A percentile compares a stretch with the other conserved stretches of the same genome.
Evolutionary conservation across 2,797 vertebrate genomes (phyloP).

Genomic region (Scleropages formosus): DNA sequence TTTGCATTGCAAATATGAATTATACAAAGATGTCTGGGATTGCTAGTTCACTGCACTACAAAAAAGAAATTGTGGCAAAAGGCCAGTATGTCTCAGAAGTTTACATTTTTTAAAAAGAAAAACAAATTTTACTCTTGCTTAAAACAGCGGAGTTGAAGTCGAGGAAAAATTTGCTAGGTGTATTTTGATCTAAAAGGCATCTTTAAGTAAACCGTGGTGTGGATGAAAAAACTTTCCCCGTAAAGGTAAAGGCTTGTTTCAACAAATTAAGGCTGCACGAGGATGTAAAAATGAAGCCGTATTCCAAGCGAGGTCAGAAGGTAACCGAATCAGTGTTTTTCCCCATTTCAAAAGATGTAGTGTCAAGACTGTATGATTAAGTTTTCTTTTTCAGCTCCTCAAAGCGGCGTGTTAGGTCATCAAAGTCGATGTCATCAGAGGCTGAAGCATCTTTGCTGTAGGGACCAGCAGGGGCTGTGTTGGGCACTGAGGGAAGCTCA

Average conservation of each 20-base stretch:
- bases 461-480: constrained; percentile 84
- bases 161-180: too few relatives aligned
- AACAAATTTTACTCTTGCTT: too few relatives aligned
- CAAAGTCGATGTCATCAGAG: constrained; percentile 96
- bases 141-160: too few relatives aligned
- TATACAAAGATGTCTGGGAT: neutral
- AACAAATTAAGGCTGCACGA: neutral
- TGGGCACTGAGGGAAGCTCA: constrained; percentile 91
- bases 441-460: constrained; percentile 71
- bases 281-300: constrained; percentile 34
- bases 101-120: neutral
- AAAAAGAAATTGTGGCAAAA: neutral
- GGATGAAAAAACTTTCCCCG: neutral
- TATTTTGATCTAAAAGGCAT: too few relatives aligned
- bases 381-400: constrained; percentile 98
- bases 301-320: constrained; percentile 32
- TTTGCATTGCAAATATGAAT: neutral
- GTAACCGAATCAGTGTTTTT: constrained; percentile 38
- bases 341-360: constrained; percentile 27
- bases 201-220: neutral
- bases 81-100: neutral
- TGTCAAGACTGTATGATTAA: constrained; percentile 54
- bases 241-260: neutral
- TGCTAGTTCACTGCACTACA: neutral
- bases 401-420: constrained; percentile 92